These are phyloP conservation scores for Otolemur crassicaudatus DNA, from an alignment of 2,797 vertebrate species.

Conservation along the genomic window DNA sequence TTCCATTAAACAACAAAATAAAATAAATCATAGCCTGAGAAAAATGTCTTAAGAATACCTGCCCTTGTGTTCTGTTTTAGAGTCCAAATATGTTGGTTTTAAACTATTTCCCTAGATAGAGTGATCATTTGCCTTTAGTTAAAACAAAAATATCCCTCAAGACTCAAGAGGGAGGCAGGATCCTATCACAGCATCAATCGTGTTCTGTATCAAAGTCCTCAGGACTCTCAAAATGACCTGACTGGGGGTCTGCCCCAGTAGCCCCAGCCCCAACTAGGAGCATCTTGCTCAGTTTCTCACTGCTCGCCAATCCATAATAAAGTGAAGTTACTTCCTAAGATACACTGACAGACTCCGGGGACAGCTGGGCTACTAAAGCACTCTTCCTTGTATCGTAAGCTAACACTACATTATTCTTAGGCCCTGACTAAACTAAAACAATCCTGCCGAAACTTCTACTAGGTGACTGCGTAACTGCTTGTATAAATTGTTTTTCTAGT, in stretches of 20 bases:
- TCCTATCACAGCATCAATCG: accelerated
- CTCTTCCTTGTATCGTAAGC: not conserved
- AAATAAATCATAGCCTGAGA: not conserved
- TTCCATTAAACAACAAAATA: not conserved
- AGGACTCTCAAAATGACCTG: not conserved
- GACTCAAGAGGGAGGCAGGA: not conserved
- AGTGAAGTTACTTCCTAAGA: not conserved
- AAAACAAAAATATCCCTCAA: not conserved
- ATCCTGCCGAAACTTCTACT: not conserved
- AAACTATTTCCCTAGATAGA: not conserved
- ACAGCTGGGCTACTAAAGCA: not conserved
- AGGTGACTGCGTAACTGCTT: not conserved
- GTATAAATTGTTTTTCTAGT: not conserved
- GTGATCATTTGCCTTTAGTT: not conserved
- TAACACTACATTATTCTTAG: not conserved
- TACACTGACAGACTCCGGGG: not conserved
- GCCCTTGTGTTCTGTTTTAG: not conserved
- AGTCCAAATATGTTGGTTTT: not conserved
- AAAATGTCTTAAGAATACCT: not conserved
- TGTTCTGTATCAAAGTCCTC: not conserved
- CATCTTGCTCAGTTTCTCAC: accelerated
- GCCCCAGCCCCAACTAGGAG: no score
- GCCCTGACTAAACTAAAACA: not conserved
- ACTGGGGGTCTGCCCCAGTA: not conserved
- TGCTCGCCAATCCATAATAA: not conserved